A percentile compares a stretch with the other conserved stretches of the same genome.
These are phyloP conservation scores for Drosophila biarmipes DNA, from an alignment of 1,140 invertebrate genomes.

Conservation along the genomic window DNA sequence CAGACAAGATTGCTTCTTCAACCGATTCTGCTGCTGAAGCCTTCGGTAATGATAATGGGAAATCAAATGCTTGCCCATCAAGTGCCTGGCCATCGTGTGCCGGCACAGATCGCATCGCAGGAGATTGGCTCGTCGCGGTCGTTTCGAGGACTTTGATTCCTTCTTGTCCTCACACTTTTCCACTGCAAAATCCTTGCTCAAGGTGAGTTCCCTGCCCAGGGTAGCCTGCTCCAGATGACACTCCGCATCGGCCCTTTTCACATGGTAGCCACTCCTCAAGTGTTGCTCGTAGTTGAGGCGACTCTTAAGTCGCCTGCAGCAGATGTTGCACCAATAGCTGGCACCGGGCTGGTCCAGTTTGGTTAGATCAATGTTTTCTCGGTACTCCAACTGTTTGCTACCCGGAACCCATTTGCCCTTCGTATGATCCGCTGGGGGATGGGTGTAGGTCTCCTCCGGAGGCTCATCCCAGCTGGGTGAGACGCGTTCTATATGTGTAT, in stretches of 20 bases:
- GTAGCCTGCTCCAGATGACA: slow-evolving; percentile 87
- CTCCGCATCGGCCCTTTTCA: slow-evolving; percentile 89
- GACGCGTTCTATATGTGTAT: slow-evolving; percentile 64
- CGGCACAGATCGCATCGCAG: slow-evolving; percentile 89
- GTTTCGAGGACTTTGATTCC: background rate
- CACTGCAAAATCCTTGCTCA: slow-evolving; percentile 41
- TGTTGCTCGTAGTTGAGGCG: slow-evolving; percentile 91
- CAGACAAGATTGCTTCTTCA: slow-evolving; percentile 36
- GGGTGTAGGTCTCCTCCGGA: slow-evolving; percentile 56
- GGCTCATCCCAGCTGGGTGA: slow-evolving; percentile 72
- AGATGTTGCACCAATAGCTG: slow-evolving; percentile 91
- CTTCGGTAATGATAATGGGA: slow-evolving; percentile 93
- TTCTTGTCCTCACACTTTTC: background rate
- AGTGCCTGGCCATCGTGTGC: slow-evolving; percentile 87
- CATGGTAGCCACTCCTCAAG: slow-evolving; percentile 89
- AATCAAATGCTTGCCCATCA: slow-evolving; percentile 93
- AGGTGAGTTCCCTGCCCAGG: slow-evolving; percentile 40
- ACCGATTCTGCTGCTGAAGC: slow-evolving; percentile 84
- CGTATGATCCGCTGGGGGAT: slow-evolving; percentile 89
- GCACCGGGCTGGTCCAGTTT: slow-evolving; percentile 84
- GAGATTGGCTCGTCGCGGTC: slow-evolving; percentile 85
- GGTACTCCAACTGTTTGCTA: slow-evolving; percentile 84
- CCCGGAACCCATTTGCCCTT: slow-evolving; percentile 92
- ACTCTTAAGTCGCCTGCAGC: slow-evolving; percentile 90
- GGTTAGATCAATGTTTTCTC: slow-evolving; percentile 85